Evolutionary conservation across 2,888 invertebrate genomes (phyloP).

Genomic region (Petrophora chlorosata): DNA sequence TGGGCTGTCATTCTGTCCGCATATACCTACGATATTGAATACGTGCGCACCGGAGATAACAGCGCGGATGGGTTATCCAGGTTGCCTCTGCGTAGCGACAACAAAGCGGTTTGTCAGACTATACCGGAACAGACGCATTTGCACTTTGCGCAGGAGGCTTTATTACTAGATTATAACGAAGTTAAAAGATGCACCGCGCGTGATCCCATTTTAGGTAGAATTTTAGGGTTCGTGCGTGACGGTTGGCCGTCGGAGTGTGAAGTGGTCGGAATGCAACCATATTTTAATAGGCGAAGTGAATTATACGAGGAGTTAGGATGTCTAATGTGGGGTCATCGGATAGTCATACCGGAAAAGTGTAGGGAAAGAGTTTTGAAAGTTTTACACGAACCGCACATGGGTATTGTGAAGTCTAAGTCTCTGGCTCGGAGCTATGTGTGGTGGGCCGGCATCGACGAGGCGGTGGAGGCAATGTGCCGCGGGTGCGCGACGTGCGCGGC

Average conservation of each 20-base stretch:
- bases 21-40: slow-evolving; percentile 31
- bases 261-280: slow-evolving; percentile 25
- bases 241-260: slow-evolving; percentile 33
- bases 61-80: slow-evolving; percentile 29
- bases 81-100: slow-evolving; percentile 1
- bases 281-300: slow-evolving; percentile 29
- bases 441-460: slow-evolving; percentile 39
- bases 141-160: slow-evolving; percentile 23
- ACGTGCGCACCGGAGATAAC: slow-evolving; percentile 20
- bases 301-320: slow-evolving; percentile 33
- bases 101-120: not conserved
- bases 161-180: slow-evolving; percentile 21
- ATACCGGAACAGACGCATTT: slow-evolving; percentile 29
- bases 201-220: slow-evolving; percentile 26
- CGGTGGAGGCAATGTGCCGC: slow-evolving; percentile 24
- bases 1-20: slow-evolving; percentile 25
- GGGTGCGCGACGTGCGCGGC: slow-evolving; percentile 13
- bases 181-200: slow-evolving; percentile 11
- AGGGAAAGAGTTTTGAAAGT: slow-evolving; percentile 5
- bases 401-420: slow-evolving; percentile 27
- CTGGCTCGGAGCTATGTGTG: slow-evolving; percentile 27
- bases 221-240: slow-evolving; percentile 24
- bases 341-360: slow-evolving; percentile 10
- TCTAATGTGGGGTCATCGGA: slow-evolving; percentile 27
- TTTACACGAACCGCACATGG: slow-evolving; percentile 28